A percentile compares a stretch with the other conserved stretches of the same genome.
phyloP scores from a whole-genome alignment of 2,888 invertebrate genomes.

The Himalopsyche kuldschensis region DNA sequence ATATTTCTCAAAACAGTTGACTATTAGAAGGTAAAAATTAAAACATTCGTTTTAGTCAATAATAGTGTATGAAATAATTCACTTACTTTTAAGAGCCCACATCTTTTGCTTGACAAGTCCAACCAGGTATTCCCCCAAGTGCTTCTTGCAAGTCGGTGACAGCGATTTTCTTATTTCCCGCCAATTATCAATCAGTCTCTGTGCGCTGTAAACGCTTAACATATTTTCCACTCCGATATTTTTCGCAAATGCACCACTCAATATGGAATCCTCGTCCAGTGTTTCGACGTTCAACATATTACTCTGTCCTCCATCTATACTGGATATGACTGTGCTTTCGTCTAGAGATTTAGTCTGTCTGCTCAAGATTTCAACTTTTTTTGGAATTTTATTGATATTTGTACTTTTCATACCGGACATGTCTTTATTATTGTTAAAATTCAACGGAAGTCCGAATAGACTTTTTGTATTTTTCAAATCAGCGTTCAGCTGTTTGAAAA shows the following conservation, averaged over 20 bases:
- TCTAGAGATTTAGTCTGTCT: constrained; percentile 32
- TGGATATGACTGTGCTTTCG: background rate
- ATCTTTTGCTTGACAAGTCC: constrained; percentile 61
- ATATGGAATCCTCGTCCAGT: constrained; percentile 5
- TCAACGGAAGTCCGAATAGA: background rate
- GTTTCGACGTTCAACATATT: constrained; percentile 1
- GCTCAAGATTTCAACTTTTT: constrained; percentile 22
- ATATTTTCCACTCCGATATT: constrained; percentile 54
- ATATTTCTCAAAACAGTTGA: too few species aligned
- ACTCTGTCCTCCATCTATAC: background rate
- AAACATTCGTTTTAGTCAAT: too few species aligned
- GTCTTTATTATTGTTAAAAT: background rate
- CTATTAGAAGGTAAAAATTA: too few species aligned
- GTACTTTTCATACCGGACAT: background rate
- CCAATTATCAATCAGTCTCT: constrained; percentile 63
- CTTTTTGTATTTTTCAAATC: background rate
- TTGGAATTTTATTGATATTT: constrained; percentile 36
- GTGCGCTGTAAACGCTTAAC: constrained; percentile 61
- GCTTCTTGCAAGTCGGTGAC: constrained; percentile 56
- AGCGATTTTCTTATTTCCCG: constrained; percentile 52
- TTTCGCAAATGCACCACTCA: background rate
- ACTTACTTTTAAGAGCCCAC: constrained; percentile 76
- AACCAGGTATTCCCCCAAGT: constrained; percentile 63
- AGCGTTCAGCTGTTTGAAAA: constrained; percentile 7
- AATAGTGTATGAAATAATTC: too few species aligned